phyloP scores from a whole-genome alignment of 2,113 vertebrate species.

The Rhagologus leucostigma region DNA sequence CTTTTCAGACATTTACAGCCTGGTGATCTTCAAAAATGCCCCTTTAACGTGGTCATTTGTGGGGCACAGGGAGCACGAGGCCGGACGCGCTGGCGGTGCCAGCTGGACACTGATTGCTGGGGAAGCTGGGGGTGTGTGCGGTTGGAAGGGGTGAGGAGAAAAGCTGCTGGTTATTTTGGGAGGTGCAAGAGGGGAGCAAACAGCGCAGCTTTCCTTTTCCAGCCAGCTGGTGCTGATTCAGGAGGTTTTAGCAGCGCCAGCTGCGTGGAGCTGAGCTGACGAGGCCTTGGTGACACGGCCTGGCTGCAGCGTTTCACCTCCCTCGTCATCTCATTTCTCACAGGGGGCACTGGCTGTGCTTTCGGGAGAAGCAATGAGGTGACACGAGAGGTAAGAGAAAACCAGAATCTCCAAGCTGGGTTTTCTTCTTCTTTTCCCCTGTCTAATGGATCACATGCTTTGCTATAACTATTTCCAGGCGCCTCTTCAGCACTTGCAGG shows the following conservation, averaged over 20 bases:
- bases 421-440: neutral
- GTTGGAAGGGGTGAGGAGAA: rapidly evolving
- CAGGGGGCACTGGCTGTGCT: neutral
- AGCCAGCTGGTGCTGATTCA: slow-evolving; percentile 51
- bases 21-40: neutral
- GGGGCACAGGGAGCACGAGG: neutral
- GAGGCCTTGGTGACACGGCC: neutral
- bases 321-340: rapidly evolving
- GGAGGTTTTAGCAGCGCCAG: neutral
- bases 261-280: neutral
- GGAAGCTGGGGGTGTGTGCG: neutral
- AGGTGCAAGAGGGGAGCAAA: neutral
- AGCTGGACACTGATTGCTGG: rapidly evolving
- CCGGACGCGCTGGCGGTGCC: rapidly evolving
- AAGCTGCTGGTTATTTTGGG: neutral
- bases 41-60: rapidly evolving
- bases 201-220: slow-evolving; percentile 3
- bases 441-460: neutral
- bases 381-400: neutral
- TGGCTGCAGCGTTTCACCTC: neutral
- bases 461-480: neutral
- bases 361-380: neutral
- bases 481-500: neutral
- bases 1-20: neutral
- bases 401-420: neutral